Conservation (phyloP, 2,888 invertebrate genomes). For the Noctua janthe region DNA sequence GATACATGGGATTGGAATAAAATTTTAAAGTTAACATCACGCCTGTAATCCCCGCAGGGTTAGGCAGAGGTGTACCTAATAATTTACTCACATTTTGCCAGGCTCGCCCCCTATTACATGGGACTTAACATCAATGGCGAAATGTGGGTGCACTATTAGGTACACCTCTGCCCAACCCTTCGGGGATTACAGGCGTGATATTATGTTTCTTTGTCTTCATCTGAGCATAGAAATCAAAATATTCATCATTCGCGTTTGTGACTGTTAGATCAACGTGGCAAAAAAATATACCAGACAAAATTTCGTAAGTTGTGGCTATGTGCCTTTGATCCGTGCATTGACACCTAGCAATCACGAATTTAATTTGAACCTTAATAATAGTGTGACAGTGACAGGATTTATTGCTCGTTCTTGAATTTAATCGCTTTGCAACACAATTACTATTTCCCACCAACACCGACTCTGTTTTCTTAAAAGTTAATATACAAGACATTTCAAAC, state of each 20-base stretch:
- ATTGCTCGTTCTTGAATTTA: constrained; percentile 19
- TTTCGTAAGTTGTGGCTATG: background rate
- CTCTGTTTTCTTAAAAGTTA: constrained; percentile 43
- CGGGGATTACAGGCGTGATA: too few species aligned
- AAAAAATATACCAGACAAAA: background rate
- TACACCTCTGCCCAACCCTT: too few species aligned
- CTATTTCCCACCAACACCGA: constrained; percentile 5
- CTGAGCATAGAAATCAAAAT: background rate
- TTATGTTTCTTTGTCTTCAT: background rate
- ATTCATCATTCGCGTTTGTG: background rate
- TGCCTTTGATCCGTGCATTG: background rate
- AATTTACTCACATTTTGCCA: too few species aligned
- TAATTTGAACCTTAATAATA: constrained; percentile 29
- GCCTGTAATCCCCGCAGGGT: too few species aligned
- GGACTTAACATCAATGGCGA: too few species aligned
- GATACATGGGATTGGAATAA: background rate
- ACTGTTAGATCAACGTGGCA: too few species aligned
- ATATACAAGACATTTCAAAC: constrained; percentile 35
- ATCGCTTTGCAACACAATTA: constrained; percentile 35
- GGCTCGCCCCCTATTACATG: too few species aligned
- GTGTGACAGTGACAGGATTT: constrained; percentile 16
- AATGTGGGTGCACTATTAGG: too few species aligned
- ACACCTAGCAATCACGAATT: constrained; percentile 31
- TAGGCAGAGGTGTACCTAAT: too few species aligned
- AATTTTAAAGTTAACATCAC: background rate